Conservation (phyloP, 2,888 invertebrate species). For the Leptogaster cylindrica region DNA sequence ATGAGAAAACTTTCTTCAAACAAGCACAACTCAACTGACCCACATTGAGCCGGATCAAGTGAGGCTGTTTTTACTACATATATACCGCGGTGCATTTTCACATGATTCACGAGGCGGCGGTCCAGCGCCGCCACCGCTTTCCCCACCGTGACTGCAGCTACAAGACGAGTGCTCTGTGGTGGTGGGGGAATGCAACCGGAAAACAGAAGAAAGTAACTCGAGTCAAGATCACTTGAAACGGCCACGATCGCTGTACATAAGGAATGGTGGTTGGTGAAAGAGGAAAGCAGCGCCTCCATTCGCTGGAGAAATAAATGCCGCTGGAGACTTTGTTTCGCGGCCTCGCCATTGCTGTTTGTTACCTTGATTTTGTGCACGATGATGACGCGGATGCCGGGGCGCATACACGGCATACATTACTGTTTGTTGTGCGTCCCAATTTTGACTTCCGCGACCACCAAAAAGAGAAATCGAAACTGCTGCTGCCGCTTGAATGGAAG, state of each 20-base stretch:
- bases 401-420: constrained; percentile 36
- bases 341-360: no score
- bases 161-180: not conserved
- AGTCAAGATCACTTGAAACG: constrained; percentile 28
- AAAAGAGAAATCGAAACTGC: constrained; percentile 42
- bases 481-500: constrained; percentile 13
- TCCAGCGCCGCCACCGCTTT: not conserved
- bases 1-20: constrained; percentile 35
- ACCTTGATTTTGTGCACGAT: no score
- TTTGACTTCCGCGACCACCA: constrained; percentile 42
- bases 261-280: constrained; percentile 11
- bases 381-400: no score
- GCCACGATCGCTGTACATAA: constrained; percentile 12
- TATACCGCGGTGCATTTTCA: not conserved
- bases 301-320: not conserved
- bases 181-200: constrained; percentile 15
- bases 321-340: no score
- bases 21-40: constrained; percentile 31
- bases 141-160: not conserved
- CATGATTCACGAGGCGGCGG: not conserved
- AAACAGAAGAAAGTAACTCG: constrained; percentile 25
- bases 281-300: no score
- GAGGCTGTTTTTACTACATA: constrained; percentile 16
- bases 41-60: constrained; percentile 29
- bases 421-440: constrained; percentile 22